Evolutionary conservation across 2,888 invertebrate genomes (phyloP), one percentile per base, ranked within the genome.

Genomic region (Pristionchus exspectatus): DNA sequence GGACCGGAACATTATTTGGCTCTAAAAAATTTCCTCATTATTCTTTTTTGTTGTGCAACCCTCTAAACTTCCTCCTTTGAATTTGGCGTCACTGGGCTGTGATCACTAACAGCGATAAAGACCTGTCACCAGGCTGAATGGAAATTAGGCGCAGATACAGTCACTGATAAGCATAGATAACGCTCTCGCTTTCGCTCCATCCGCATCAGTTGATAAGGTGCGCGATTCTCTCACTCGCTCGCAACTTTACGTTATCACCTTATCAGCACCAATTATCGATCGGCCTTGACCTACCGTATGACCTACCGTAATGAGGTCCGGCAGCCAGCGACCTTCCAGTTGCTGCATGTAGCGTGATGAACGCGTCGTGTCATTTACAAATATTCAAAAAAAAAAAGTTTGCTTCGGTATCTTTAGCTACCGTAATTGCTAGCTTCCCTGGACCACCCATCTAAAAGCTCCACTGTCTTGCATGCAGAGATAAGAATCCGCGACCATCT

Each of bases 221-320:
- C 18, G 59, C 10, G 63, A 63, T 63, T 63, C 63, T 24, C 44
- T 50, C 59, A 24, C 59, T 18, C 59, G 59, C 27, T 69, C 69
- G 69, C 69, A 69, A 69, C 69, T 69, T 69, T 69, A 69, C 69
- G 69, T 30, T 69, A 69, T 69, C 74, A 77, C 38, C 33, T 30
- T 72, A 72, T 72, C 72, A 38, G 24, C 9, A 0, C 24, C 21
- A 30, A 44, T 44, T 38, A 77, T 77, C 74, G 74, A 77, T 77
- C 10, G 10, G 44, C 30, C 9, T 18, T 38, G 69, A 69, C 27
- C 33, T 77, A 77, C 74, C 74, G 74, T 74, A 74, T 27, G 9
- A 12, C 21, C 24, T 66, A 2, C 66, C 27, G 27, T 27, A 4
- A 50, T 9, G 44, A 50, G 44, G 27, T 33, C 30, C 69, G 30